Base-by-base conservation (phyloP, 2,113 vertebrate species). In the Thermophis baileyi region DNA sequence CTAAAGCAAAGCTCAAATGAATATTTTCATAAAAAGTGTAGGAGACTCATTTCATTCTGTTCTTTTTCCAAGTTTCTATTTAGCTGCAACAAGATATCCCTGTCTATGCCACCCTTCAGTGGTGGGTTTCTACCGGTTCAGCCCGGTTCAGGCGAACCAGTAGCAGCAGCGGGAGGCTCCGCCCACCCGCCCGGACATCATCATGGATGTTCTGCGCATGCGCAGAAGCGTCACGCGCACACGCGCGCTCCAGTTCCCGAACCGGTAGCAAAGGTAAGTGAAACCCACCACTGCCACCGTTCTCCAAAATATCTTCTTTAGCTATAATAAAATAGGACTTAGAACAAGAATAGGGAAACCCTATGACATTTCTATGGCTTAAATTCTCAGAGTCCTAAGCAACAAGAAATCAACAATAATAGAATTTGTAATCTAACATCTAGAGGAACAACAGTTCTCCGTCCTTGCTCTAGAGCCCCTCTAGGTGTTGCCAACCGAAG, bases 1-100 rank as follows among this genome's bases (percentile, higher is more conserved):
- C 69, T 74, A 40, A 93, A 91, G 69, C 93, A 91, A 85, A 93
- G 57, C 40, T 53, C 46, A 86, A 8, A 57, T 9, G 63, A 91
- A 89, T 60, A 85, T 51, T 89, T 89, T 11, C 53, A 8, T 85
- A 47, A n/a, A 16, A 74, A 60, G 40, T 63, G 18, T n/a, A 69
- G 63, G 88, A 91, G 46, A 47, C 16, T 85, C 51, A 51, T 89
- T 91, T 60, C 16, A 16, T 24, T 85, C 9, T 50, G 44, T 20
- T 57, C 25, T 63, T 53, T 90, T 88, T 60, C 49, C 35, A 54
- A 46, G 49, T 35, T 49, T 57, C 44, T 57, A 20, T 51, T 35
- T 49, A 24, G 6, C 9, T 24, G 40, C 44, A 85, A 6, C 27
- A 47, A 44, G 22, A 6, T 85, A 44, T 18, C 44, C 24, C 14